Evolutionary conservation across 2,888 invertebrate species (phyloP).

Genomic region (Tetragnatha montana): DNA sequence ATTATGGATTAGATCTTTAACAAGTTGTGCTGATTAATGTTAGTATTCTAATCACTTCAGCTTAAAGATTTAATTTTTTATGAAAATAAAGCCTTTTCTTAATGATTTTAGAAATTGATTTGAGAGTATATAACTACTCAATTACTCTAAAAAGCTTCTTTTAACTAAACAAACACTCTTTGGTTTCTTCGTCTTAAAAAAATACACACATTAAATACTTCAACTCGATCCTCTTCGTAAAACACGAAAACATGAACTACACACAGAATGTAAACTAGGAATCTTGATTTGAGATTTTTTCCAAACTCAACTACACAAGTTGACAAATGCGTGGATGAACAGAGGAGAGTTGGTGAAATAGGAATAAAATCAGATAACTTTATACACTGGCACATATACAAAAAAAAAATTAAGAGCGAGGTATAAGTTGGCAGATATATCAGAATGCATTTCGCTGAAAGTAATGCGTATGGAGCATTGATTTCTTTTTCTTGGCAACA

Average conservation of each 20-base stretch:
- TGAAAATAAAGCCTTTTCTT: neutral
- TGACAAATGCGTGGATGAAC: neutral
- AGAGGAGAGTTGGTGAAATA: neutral
- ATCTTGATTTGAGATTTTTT: conserved; percentile 25
- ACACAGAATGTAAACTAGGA: conserved; percentile 30
- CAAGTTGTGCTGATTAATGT: neutral
- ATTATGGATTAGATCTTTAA: neutral
- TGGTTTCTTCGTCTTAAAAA: conserved; percentile 30
- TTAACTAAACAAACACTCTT: conserved; percentile 14
- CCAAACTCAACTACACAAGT: conserved; percentile 13
- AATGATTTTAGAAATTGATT: neutral
- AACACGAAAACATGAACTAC: conserved; percentile 16
- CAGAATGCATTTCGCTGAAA: neutral
- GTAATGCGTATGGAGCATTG: conserved; percentile 11
- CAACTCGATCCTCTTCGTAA: conserved; percentile 9
- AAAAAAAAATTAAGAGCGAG: conserved; percentile 46
- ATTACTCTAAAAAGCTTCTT: neutral
- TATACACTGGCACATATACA: conserved; percentile 50
- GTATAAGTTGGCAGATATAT: conserved; percentile 44
- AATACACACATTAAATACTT: conserved; percentile 7
- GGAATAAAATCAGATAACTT: conserved; percentile 34
- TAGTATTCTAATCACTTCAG: neutral
- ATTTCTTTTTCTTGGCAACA: neutral
- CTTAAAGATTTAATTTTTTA: neutral
- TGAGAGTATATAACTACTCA: neutral